Percentiles rank a stretch among this genome's conserved stretches.
Conservation (phyloP, 2,113 vertebrate genomes). For the Odobenus rosmarus region DNA sequence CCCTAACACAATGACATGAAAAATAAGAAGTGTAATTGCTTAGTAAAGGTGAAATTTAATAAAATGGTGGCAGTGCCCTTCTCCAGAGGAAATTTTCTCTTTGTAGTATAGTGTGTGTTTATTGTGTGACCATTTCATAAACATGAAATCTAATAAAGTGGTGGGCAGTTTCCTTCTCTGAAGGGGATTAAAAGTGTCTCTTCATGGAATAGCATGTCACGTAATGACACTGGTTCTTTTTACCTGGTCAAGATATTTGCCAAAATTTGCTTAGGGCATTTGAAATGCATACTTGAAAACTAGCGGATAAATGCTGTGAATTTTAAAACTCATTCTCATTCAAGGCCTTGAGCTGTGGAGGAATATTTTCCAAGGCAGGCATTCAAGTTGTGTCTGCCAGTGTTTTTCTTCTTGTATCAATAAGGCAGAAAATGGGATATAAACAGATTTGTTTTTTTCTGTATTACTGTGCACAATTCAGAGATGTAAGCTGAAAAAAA, state of each 20-base stretch:
- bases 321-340: neutral
- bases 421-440: neutral
- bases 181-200: conserved; percentile 25
- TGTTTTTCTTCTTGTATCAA: neutral
- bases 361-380: neutral
- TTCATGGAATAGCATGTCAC: neutral
- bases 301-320: conserved; percentile 29
- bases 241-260: conserved; percentile 53
- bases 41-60: neutral
- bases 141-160: neutral
- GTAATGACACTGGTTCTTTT: conserved; percentile 22
- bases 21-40: neutral
- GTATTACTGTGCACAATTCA: conserved; percentile 7
- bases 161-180: neutral
- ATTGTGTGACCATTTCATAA: conserved; percentile 7
- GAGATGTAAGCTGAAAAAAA: conserved; percentile 15
- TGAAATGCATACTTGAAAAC: conserved; percentile 27
- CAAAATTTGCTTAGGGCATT: conserved; percentile 19
- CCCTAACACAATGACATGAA: neutral
- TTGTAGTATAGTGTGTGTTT: neutral
- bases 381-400: neutral
- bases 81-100: conserved; percentile 1
- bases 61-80: neutral
- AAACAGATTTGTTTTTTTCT: neutral
- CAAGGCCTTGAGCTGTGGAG: neutral